Evolutionary conservation across 2,113 vertebrate species (phyloP).

Genomic region (Clinocottus analis): DNA sequence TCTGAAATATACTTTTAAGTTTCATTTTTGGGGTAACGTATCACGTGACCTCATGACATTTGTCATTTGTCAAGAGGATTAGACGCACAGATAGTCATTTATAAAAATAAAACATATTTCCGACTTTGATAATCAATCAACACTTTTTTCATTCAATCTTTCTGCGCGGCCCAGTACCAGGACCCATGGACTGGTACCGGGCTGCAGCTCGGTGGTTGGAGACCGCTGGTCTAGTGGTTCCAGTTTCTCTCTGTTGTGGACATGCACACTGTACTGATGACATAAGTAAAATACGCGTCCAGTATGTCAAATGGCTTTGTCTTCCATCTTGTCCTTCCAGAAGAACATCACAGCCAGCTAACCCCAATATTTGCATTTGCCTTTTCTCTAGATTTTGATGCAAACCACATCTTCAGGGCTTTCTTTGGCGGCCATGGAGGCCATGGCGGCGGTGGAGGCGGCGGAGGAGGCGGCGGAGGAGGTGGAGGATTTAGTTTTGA

Average conservation of each 20-base stretch:
- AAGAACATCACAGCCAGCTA: not conserved
- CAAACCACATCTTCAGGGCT: slow-evolving; percentile 98
- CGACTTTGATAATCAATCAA: no score
- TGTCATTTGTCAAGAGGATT: no score
- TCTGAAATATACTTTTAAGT: no score
- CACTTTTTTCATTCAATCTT: no score
- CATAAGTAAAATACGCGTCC: not conserved
- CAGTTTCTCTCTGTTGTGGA: not conserved
- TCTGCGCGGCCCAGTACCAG: no score
- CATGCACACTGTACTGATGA: not conserved
- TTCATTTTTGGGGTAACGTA: no score
- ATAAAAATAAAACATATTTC: no score
- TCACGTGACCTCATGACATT: no score
- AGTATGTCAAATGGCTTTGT: not conserved
- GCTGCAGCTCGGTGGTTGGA: no score
- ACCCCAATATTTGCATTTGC: not conserved
- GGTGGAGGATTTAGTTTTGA: slow-evolving; percentile 90
- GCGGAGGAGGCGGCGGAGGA: slow-evolving; percentile 86
- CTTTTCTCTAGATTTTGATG: slow-evolving; percentile 89
- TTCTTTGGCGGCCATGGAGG: slow-evolving; percentile 94
- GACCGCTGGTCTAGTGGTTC: not conserved
- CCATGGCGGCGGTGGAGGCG: slow-evolving; percentile 80
- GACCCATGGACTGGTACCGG: no score
- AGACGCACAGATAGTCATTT: no score
- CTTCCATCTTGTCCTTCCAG: not conserved